Conservation (phyloP, 2,888 invertebrate genomes). For the Macrophya annulata region DNA sequence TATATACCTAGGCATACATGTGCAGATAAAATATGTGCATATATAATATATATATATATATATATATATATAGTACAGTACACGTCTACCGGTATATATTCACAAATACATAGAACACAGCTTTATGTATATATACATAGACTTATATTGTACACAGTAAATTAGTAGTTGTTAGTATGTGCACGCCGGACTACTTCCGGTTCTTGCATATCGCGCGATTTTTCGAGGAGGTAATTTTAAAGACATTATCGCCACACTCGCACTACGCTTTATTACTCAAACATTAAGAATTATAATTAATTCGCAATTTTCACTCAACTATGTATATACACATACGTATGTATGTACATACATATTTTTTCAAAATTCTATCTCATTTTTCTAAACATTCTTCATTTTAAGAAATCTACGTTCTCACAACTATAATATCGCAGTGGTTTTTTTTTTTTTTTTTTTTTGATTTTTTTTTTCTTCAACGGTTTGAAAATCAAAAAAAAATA, state of each 20-base stretch:
- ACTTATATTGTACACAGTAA: neutral
- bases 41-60: neutral
- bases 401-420: neutral
- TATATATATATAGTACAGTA: neutral
- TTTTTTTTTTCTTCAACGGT: neutral
- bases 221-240: slow-evolving; percentile 48
- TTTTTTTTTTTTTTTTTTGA: no score
- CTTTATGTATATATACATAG: neutral
- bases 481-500: neutral
- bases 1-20: neutral
- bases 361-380: no score
- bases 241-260: slow-evolving; percentile 43
- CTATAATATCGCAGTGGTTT: no score
- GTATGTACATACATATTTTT: no score
- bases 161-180: neutral
- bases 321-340: no score
- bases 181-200: neutral
- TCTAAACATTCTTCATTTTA: neutral
- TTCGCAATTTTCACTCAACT: neutral
- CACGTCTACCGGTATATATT: neutral
- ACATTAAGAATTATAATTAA: no score
- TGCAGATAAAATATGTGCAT: slow-evolving; percentile 26
- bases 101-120: neutral
- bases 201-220: slow-evolving; percentile 41
- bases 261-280: neutral